A percentile compares a stretch with the other conserved stretches of the same genome.
phyloP scores from a whole-genome alignment of 2,113 vertebrate species.

The Sphaerodactylus townsendi region DNA sequence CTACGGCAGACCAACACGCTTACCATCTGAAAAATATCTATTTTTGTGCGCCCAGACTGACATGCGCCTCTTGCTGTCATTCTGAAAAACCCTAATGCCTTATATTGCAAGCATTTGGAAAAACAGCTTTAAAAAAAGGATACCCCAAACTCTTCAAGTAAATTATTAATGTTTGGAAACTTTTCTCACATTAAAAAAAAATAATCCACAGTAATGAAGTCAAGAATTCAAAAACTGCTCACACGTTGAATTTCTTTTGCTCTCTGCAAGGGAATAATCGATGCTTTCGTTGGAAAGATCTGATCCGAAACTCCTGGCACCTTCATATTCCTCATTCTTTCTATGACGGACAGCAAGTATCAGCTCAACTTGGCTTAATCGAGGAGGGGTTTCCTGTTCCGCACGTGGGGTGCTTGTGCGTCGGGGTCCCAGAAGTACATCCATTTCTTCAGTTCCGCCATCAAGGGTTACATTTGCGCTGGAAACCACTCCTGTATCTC shows the following conservation, averaged over 20 bases:
- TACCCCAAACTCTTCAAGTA: not conserved
- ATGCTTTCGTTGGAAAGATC: constrained; percentile 60
- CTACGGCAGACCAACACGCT: no score
- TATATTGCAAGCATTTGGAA: not conserved
- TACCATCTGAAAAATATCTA: no score
- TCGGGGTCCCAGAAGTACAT: constrained; percentile 6
- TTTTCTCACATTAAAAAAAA: not conserved
- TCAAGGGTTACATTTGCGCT: constrained; percentile 6
- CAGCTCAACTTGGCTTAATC: constrained; percentile 32
- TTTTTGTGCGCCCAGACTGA: not conserved
- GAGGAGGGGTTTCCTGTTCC: constrained; percentile 20
- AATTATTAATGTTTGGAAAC: not conserved
- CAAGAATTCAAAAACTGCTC: constrained; percentile 64
- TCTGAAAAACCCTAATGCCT: no score
- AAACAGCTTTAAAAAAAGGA: not conserved
- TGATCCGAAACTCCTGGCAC: constrained; percentile 46
- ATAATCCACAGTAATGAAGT: constrained; percentile 24
- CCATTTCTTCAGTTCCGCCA: constrained; percentile 32
- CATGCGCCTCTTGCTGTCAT: not conserved
- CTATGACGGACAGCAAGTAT: not conserved
- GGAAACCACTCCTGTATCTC: not conserved
- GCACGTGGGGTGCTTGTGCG: constrained; percentile 26
- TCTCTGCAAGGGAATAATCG: constrained; percentile 49
- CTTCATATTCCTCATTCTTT: constrained; percentile 32
- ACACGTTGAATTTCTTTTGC: constrained; percentile 54